Evolutionary conservation across 2,113 vertebrate genomes (phyloP).

Genomic region (Emydocephalus ijimae): DNA sequence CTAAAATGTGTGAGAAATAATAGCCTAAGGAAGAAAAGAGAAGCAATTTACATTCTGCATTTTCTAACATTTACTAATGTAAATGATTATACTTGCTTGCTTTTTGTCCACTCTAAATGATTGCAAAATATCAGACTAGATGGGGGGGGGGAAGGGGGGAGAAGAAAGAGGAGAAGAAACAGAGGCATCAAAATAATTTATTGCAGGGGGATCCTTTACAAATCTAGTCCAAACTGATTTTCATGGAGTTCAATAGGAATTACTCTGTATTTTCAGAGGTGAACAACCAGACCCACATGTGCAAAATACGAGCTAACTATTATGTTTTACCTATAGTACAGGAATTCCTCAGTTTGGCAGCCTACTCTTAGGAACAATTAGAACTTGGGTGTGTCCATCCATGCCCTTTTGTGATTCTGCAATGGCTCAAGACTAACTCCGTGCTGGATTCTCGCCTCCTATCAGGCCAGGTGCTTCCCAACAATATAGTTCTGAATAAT

Average conservation of each 20-base stretch:
- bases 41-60: background rate
- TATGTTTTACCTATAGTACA: background rate
- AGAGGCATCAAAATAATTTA: background rate
- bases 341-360: background rate
- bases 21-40: constrained; percentile 4
- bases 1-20: constrained; percentile 10
- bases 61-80: constrained; percentile 16
- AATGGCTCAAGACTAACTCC: background rate
- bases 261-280: background rate
- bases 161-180: background rate
- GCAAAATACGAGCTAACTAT: background rate
- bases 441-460: too few relatives aligned
- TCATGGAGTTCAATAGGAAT: background rate
- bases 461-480: too few relatives aligned
- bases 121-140: background rate
- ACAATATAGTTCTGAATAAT: background rate
- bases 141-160: too few relatives aligned
- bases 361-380: background rate
- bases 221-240: background rate
- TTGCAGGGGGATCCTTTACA: background rate
- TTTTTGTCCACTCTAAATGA: background rate
- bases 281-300: too few relatives aligned
- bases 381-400: background rate
- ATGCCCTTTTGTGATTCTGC: background rate
- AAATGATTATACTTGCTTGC: background rate